Evolutionary conservation across 2,797 vertebrate genomes (phyloP).

Genomic region (Microctenopoma stevenorrisi): DNA sequence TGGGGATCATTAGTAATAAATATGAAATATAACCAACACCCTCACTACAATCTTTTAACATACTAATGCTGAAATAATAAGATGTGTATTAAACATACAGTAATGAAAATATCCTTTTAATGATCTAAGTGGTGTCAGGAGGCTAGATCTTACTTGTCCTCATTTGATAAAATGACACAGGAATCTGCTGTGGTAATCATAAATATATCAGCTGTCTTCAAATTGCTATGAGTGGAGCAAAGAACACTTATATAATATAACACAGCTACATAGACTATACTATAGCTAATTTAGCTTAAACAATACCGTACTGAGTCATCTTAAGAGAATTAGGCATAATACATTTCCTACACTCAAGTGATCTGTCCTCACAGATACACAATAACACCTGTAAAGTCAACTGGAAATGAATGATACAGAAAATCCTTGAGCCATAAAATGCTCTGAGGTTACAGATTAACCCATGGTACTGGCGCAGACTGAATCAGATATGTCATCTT

Average conservation of each 20-base stretch:
- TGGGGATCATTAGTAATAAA: too few relatives aligned
- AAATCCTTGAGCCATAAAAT: constrained; percentile 25
- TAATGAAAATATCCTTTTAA: too few relatives aligned
- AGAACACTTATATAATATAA: constrained; percentile 13
- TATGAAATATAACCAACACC: too few relatives aligned
- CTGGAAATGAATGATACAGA: constrained; percentile 15
- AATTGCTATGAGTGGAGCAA: not conserved
- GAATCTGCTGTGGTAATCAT: constrained; percentile 17
- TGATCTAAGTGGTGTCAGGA: too few relatives aligned
- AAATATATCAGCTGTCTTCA: constrained; percentile 18
- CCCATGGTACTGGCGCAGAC: constrained; percentile 40
- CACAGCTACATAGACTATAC: not conserved
- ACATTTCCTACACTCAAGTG: too few relatives aligned
- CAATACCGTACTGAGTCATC: not conserved
- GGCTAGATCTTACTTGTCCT: not conserved
- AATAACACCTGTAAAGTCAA: constrained; percentile 8
- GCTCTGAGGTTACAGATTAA: constrained; percentile 44
- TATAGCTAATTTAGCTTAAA: not conserved
- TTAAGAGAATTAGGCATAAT: not conserved
- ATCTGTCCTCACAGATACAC: constrained; percentile 7
- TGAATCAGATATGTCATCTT: constrained; percentile 40
- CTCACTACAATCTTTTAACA: too few relatives aligned
- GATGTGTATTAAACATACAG: too few relatives aligned
- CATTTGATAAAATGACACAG: not conserved
- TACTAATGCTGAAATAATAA: too few relatives aligned